phyloP scores from a whole-genome alignment of 2,888 invertebrate species.

The Thymelicus lineola region DNA sequence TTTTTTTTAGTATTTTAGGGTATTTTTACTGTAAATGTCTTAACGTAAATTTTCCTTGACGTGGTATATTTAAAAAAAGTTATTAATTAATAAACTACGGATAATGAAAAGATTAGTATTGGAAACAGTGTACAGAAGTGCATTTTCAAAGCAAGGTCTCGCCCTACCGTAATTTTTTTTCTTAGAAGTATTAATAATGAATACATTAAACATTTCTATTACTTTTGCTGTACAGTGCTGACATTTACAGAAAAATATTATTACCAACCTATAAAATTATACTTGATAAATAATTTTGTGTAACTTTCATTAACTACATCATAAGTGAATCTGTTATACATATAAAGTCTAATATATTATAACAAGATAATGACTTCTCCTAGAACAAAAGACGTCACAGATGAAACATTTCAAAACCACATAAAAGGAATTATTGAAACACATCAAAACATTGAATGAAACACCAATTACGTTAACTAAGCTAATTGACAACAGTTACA shows the following conservation, averaged over 20 bases:
- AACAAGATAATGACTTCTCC: constrained; percentile 1
- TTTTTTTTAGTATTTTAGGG: too few species aligned
- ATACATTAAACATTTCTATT: background rate
- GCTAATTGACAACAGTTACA: constrained; percentile 41
- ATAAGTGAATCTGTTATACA: constrained; percentile 8
- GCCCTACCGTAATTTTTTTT: background rate
- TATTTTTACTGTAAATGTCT: too few species aligned
- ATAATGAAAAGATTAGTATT: constrained; percentile 15
- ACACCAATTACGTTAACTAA: constrained; percentile 37
- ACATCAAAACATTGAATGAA: constrained; percentile 24
- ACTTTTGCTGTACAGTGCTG: constrained; percentile 13
- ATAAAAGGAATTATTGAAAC: constrained; percentile 16
- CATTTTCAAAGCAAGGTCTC: background rate
- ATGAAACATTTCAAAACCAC: constrained; percentile 27
- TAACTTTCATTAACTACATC: constrained; percentile 20
- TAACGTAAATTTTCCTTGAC: too few species aligned
- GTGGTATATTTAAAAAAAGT: too few species aligned
- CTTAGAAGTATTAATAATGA: background rate
- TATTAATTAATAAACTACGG: too few species aligned
- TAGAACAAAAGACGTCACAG: constrained; percentile 19
- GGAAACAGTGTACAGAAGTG: constrained; percentile 8
- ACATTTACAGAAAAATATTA: background rate
- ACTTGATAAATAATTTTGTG: constrained; percentile 3
- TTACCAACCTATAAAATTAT: background rate
- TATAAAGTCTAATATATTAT: background rate